These are phyloP conservation scores for Ceyx melanurus DNA, from an alignment of 2,113 vertebrate genomes.

Conservation along the genomic window DNA sequence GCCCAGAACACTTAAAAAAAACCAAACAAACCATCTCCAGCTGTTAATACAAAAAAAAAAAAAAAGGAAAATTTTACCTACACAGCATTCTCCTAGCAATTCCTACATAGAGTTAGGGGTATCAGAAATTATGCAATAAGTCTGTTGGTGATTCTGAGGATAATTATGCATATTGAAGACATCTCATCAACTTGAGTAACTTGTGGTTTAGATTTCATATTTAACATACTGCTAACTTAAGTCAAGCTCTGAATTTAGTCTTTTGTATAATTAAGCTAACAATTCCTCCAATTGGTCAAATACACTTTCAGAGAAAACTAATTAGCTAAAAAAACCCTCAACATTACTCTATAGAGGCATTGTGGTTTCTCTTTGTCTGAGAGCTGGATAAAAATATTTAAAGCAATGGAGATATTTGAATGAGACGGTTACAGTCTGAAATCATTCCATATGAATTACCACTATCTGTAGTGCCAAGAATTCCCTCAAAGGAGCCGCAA, in stretches of 20 bases:
- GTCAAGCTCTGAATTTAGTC: neutral
- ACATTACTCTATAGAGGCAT: neutral
- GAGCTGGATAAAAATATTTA: neutral
- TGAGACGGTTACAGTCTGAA: neutral
- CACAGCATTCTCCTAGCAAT: neutral
- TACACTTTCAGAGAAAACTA: neutral
- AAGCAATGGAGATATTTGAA: neutral
- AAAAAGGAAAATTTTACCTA: neutral
- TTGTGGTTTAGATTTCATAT: neutral
- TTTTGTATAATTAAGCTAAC: neutral
- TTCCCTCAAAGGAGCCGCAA: neutral
- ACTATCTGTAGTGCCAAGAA: neutral
- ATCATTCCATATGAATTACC: neutral
- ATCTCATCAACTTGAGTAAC: neutral
- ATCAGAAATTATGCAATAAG: neutral
- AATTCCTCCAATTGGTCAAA: neutral
- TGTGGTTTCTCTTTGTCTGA: neutral
- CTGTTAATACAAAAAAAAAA: neutral
- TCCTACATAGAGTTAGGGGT: neutral
- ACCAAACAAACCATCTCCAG: neutral
- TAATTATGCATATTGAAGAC: neutral
- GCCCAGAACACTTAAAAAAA: neutral
- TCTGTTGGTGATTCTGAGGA: neutral
- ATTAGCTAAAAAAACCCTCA: neutral
- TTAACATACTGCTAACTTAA: neutral